Conservation (phyloP, 2,888 invertebrate species). For the Lasioglossum pauxillum region DNA sequence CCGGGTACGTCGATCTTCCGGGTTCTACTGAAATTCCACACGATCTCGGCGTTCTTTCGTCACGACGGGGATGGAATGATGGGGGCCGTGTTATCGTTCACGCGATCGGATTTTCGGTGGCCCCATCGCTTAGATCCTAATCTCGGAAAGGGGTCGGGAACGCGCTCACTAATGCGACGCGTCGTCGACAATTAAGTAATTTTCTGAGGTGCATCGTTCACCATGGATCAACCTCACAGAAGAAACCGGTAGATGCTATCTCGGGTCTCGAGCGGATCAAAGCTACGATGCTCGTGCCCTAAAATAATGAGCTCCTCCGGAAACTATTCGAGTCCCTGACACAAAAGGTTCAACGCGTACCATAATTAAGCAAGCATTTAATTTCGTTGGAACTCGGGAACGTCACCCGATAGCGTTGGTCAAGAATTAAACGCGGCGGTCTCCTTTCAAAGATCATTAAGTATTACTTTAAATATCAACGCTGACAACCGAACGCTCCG, state of each 20-base stretch:
- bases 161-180: neutral
- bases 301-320: constrained; percentile 12
- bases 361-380: constrained; percentile 26
- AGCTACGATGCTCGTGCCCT: neutral
- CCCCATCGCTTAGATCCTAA: constrained; percentile 16
- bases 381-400: neutral
- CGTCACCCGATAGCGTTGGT: neutral
- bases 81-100: neutral
- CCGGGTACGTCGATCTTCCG: neutral
- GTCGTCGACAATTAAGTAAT: constrained; percentile 1
- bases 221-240: neutral
- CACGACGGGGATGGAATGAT: neutral
- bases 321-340: neutral
- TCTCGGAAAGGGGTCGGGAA: neutral
- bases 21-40: constrained; percentile 25
- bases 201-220: neutral
- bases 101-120: neutral
- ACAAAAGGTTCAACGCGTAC: constrained; percentile 16
- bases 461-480: neutral
- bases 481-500: neutral
- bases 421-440: neutral
- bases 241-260: constrained; percentile 10
- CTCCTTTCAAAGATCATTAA: constrained; percentile 2
- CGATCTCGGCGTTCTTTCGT: neutral
- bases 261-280: constrained; percentile 14